Base-by-base conservation (phyloP, 2,797 vertebrate species). In the Kryptopterus vitreolus region DNA sequence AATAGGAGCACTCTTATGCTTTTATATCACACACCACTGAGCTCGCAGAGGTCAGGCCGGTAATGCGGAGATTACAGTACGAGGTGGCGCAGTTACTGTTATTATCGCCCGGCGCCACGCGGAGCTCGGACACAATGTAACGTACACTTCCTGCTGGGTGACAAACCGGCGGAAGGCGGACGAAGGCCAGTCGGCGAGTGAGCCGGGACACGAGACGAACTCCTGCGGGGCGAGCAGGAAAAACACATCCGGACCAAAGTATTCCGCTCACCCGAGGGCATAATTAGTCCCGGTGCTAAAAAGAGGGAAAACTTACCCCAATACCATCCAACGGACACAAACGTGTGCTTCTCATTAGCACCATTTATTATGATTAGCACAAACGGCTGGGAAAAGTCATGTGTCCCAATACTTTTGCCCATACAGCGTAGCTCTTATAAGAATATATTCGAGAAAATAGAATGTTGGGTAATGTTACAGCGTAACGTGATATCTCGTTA, bases 51-150 rank as follows among this genome's bases (percentile, higher is more conserved):
- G 82, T 87, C 84, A 86, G 77, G 80, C 79, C 82, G 79, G 87
- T 86, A 85, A 85, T 81, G 81, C 76, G 20, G 80, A 86, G 86
- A 87, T 87, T 87, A 87, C 82, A 86, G 80, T 58, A 46, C 24
- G 24, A 69, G 48, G 61, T 43, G 31, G 59, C 66, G 72, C 35
- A 65, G 72, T 73, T 85, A 72, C 83, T 53, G 78, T 78, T 86
- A 88, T 86, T 79, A 79, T 63, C 55, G 63, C 57, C 26, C 58
- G 46, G 59, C n/a, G 31, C 61, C 74, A 68, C 63, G 75, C 50
- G 53, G 53, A 78, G 81, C 61, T 78, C 59, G 33, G 59, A 65
- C 58, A 79, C 75, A 52, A 33, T 68, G 76, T 79, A 73, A 81
- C 33, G 48, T 79, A 79, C 4, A 65, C 26, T 71, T 82, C 71